Evolutionary conservation across 2,113 vertebrate species (phyloP).

Genomic region (Bombycilla garrulus): DNA sequence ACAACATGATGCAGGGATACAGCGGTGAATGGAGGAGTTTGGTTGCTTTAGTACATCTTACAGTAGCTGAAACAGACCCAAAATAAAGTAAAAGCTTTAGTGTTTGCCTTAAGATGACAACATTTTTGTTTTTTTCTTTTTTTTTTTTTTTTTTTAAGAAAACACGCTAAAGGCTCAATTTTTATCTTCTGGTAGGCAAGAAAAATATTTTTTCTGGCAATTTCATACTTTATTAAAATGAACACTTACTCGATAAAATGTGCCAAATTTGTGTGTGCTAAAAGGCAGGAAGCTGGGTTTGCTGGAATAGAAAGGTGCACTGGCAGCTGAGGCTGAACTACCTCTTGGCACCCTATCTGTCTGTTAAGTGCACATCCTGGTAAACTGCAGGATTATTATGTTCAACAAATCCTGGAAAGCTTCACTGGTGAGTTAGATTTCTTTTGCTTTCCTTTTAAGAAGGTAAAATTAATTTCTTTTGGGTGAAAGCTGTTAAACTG

Average conservation of each 20-base stretch:
- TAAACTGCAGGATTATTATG: neutral
- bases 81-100: neutral
- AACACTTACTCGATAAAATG: neutral
- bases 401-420: neutral
- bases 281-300: neutral
- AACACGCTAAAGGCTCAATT: neutral
- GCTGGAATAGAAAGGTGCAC: neutral
- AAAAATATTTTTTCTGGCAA: constrained; percentile 14
- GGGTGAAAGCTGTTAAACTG: neutral
- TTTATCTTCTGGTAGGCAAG: constrained; percentile 22
- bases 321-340: neutral
- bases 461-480: neutral
- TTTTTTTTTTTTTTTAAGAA: neutral
- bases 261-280: neutral
- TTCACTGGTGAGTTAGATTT: neutral
- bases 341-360: neutral
- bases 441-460: neutral
- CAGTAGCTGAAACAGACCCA: neutral
- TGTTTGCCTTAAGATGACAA: neutral
- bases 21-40: neutral
- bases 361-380: neutral
- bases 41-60: neutral
- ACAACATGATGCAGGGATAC: neutral
- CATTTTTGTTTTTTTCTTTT: neutral
- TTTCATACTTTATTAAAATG: neutral